Evolutionary conservation across 2,113 vertebrate genomes (phyloP).

Genomic region (Hucho hucho): DNA sequence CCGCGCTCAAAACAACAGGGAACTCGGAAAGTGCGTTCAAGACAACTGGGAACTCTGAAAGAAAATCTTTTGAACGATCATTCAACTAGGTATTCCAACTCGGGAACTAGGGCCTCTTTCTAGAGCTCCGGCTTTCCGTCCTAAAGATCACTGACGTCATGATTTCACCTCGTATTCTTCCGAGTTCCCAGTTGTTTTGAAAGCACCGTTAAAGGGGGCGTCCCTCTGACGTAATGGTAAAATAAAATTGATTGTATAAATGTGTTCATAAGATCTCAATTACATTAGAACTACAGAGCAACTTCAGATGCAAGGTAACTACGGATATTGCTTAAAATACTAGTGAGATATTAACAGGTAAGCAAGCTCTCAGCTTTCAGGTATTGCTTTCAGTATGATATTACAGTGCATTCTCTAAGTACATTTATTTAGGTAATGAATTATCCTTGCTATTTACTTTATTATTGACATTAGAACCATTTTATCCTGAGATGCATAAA

Average conservation of each 20-base stretch:
- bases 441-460: neutral
- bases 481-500: neutral
- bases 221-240: constrained; percentile 78
- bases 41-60: too few relatives aligned
- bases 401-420: neutral
- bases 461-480: neutral
- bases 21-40: too few relatives aligned
- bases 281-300: constrained; percentile 17
- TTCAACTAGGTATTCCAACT: too few relatives aligned
- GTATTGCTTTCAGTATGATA: neutral
- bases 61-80: too few relatives aligned
- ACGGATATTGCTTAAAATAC: constrained; percentile 28
- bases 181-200: too few relatives aligned
- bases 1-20: too few relatives aligned
- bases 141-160: too few relatives aligned
- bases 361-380: constrained; percentile 21
- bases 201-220: constrained; percentile 29
- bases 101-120: too few relatives aligned
- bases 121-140: too few relatives aligned
- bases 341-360: constrained; percentile 51
- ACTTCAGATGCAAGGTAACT: constrained; percentile 27
- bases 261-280: neutral
- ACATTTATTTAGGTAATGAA: neutral
- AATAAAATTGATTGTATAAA: constrained; percentile 49
- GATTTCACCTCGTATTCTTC: too few relatives aligned